Evolutionary conservation across 2,888 invertebrate species (phyloP), one percentile per base, ranked within the genome.

Genomic region (Gisinianus flammeolus): DNA sequence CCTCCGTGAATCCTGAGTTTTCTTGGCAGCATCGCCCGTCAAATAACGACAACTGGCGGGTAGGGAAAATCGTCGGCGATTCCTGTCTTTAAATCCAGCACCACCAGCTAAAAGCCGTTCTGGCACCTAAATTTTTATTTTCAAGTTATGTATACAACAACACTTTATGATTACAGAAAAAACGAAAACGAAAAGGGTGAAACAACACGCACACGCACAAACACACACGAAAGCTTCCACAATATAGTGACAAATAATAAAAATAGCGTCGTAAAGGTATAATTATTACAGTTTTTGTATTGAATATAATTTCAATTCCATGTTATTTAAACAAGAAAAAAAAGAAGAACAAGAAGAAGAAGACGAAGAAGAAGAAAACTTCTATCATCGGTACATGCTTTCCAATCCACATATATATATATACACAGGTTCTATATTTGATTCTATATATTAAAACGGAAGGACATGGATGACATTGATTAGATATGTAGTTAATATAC

Each of bases 21-120:
- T 83, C 62, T 80, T 80, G 85, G 85, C 79, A 82, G 83, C 79
- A 73, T 85, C 85, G n/a, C n/a, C n/a, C n/a, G n/a, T n/a, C 82
- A 85, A 84, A 80, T 85, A 85, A 56, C 85, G 85, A 70, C 85
- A 85, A 56, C 85, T 85, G 52, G 85, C 85, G 31, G 87, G 87
- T 54, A 87, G 85, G 83, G 86, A 86, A 83, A 86, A 85, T 76
- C 86, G 85, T 74, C 87, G 84, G 52, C 86, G 84, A 82, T 86
- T 85, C 76, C 86, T 83, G 79, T 86, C 86, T 84, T 86, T 86
- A 82, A 86, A 87, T 30, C 85, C 85, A 82, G 85, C 83, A 82
- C 83, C 84, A 69, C 83, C 84, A 77, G 85, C 85, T 79, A 85
- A 81, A 76, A 86, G 81, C 71, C 86, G 84, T 80, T 86, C 86